Evolutionary conservation across 30 jellyfish, hydroid and myxozoan genomes (phyloP).

Genomic region (Aurelia coerulea): DNA sequence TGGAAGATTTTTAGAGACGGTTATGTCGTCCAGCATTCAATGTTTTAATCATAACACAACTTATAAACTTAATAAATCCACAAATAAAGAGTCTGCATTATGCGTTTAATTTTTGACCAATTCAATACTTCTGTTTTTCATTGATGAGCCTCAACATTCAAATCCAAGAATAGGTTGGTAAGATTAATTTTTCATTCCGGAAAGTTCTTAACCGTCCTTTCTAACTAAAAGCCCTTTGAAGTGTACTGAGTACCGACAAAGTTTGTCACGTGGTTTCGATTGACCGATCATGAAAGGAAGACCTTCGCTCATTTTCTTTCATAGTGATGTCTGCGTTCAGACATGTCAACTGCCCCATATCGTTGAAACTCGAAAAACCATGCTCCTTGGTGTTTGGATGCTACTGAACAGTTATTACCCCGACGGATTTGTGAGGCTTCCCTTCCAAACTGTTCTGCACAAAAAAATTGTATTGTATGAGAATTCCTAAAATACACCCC

Average conservation of each 20-base stretch:
- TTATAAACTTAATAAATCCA: constrained; percentile 44
- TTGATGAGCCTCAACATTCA: constrained; percentile 49
- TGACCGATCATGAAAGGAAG: constrained; percentile 22
- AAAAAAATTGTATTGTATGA: no score
- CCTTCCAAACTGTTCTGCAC: no score
- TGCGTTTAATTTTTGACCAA: constrained; percentile 18
- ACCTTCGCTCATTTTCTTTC: background rate
- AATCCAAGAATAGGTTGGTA: constrained; percentile 50
- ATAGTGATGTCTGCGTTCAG: no score
- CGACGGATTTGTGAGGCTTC: no score
- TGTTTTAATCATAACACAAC: constrained; percentile 36
- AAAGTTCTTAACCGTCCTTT: constrained; percentile 45
- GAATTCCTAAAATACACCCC: no score
- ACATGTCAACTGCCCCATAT: no score
- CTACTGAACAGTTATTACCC: no score
- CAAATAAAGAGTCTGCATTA: constrained; percentile 29
- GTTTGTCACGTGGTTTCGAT: constrained; percentile 22
- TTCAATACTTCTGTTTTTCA: constrained; percentile 47
- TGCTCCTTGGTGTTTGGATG: no score
- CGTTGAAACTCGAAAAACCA: no score
- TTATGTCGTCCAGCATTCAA: background rate
- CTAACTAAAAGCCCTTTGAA: constrained; percentile 50
- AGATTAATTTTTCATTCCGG: constrained; percentile 53
- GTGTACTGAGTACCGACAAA: constrained; percentile 36
- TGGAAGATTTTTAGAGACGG: background rate